These are phyloP conservation scores for Podilymbus podiceps DNA, from an alignment of 2,113 vertebrate genomes.

Conservation along the genomic window DNA sequence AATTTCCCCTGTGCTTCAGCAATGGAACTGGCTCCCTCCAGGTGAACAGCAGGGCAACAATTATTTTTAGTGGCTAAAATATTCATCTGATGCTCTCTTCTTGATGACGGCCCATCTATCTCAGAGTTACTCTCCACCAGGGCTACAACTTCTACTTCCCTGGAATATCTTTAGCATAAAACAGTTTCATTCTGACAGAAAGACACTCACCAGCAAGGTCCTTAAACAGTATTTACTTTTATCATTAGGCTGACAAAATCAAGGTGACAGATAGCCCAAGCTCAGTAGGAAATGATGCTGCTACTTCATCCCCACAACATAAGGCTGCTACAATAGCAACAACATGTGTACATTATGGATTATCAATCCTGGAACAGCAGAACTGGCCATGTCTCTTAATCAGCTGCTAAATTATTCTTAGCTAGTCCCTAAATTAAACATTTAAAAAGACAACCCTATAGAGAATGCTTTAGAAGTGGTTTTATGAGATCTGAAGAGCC, in stretches of 20 bases:
- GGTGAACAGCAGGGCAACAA: neutral
- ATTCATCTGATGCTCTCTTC: neutral
- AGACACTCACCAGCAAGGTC: conserved; percentile 19
- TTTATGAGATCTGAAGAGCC: neutral
- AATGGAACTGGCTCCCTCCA: neutral
- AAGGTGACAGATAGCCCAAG: conserved; percentile 34
- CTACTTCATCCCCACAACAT: neutral
- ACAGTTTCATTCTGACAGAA: conserved; percentile 8
- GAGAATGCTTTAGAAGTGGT: neutral
- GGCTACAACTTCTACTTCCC: neutral
- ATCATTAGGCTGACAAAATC: conserved; percentile 35
- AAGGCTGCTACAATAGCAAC: neutral
- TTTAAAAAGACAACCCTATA: neutral
- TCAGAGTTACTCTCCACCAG: neutral
- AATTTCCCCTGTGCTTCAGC: neutral
- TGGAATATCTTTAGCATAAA: neutral
- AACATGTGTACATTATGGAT: neutral
- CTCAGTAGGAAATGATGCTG: neutral
- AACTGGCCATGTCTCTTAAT: neutral
- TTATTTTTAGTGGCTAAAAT: conserved; percentile 1
- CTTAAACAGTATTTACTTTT: conserved; percentile 18
- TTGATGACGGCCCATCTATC: neutral
- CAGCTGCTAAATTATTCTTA: neutral
- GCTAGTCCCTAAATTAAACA: conserved; percentile 10
- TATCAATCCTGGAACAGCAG: conserved; percentile 3